Conservation (phyloP, 2,888 invertebrate species). For the Frankliniella fusca region DNA sequence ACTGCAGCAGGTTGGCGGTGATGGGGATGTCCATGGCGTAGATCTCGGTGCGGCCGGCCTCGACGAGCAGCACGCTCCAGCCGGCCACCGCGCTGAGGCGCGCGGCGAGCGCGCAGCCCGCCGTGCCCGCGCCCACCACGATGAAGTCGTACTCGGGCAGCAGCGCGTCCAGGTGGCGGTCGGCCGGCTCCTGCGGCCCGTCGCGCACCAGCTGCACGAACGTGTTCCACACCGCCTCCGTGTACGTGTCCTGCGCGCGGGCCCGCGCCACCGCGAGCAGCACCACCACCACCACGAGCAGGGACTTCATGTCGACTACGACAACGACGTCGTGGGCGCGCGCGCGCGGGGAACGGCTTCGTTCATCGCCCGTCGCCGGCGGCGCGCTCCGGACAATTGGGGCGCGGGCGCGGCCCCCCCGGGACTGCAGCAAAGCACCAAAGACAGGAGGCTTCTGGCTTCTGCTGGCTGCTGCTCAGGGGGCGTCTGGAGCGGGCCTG, state of each 20-base stretch:
- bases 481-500: no score
- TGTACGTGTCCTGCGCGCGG: not conserved
- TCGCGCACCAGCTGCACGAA: slow-evolving; percentile 13
- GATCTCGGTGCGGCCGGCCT: slow-evolving; percentile 53
- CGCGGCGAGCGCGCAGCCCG: slow-evolving; percentile 53
- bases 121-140: slow-evolving; percentile 48
- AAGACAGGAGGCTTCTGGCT: no score
- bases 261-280: not conserved
- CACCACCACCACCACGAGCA: not conserved
- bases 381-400: no score
- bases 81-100: slow-evolving; percentile 49
- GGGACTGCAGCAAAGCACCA: no score
- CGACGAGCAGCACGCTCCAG: slow-evolving; percentile 53
- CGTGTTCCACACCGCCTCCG: slow-evolving; percentile 21
- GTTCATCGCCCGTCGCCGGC: no score
- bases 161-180: not conserved
- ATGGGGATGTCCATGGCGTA: slow-evolving; percentile 50
- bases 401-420: no score
- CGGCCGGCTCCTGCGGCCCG: slow-evolving; percentile 4
- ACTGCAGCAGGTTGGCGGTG: slow-evolving; percentile 50
- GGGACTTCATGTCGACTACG: not conserved
- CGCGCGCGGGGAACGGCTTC: no score
- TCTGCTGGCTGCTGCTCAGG: no score
- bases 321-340: no score
- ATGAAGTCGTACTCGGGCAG: slow-evolving; percentile 43